Evolutionary conservation across 1,140 invertebrate species (phyloP), one percentile per base, ranked within the genome.

Genomic region (Geopemphigus sp.): DNA sequence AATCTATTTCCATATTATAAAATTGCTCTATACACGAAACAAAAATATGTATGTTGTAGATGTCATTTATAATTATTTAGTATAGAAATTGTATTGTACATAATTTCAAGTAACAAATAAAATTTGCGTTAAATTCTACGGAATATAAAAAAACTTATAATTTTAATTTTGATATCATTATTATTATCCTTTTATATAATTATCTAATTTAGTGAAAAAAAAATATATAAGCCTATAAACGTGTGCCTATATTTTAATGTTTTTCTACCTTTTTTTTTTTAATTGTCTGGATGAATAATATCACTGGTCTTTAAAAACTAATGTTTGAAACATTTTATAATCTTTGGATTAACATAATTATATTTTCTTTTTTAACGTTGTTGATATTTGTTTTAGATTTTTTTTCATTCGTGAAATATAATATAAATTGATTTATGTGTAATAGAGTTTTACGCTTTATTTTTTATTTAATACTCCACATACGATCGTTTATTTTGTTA

Each of bases 101-200:
- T 78, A 78, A 78, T 50, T 78, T 78, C 56, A 78, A 78, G n/a
- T 61, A 78, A 78, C 74, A 78, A 78, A 78, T 78, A 59, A 63
- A 61, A 26, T 63, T 22, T 61, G 50, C 19, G 39, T 78, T 63
- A 56, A 29, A 63, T 63, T 78, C 39, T 78, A 39, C n/a, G 32
- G 32, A 78, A 63, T 47, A 63, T 24, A 45, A 22, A 78, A 26
- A 45, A 50, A 78, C 39, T 78, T 19, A 26, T 78, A 78, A 78
- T n/a, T 47, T 63, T 78, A 78, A 47, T 63, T 78, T 78, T 78
- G 39, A 57, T 76, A 76, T 76, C 24, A 24, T 59, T 59, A 61
- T 76, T 45, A 24, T 59, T 59, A 61, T 59, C 32, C 22, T 59
- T 59, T 76, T 76, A 59, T 76, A 61, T 74, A 24, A 78, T 78